Conservation (phyloP, 2,888 invertebrate species). For the Nymphalis polychloros region DNA sequence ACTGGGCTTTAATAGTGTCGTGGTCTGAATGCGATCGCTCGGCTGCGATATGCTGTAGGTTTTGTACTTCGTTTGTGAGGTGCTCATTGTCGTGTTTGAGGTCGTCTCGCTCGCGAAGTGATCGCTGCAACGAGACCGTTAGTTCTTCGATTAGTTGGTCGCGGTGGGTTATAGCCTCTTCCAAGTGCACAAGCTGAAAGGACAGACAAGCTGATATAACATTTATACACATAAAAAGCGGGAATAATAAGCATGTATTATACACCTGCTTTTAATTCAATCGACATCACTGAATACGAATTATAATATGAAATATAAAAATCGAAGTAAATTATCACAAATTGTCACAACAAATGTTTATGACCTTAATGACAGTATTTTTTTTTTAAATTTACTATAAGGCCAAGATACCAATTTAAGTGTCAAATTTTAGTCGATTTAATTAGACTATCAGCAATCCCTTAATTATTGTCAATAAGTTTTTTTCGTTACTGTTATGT, state of each 20-base stretch:
- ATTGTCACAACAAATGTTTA: not conserved
- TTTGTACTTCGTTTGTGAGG: constrained; percentile 82
- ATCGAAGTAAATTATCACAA: not conserved
- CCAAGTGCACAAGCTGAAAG: constrained; percentile 87
- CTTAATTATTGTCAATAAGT: too few relatives aligned
- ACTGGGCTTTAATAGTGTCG: constrained; percentile 68
- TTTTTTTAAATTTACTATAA: not conserved
- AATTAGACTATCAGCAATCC: too few relatives aligned
- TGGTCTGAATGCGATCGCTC: constrained; percentile 63
- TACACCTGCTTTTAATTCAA: constrained; percentile 10
- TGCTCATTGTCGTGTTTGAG: constrained; percentile 83
- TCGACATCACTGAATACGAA: not conserved
- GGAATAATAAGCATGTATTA: constrained; percentile 1
- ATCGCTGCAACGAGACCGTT: constrained; percentile 86
- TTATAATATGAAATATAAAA: not conserved
- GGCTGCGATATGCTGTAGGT: constrained; percentile 66
- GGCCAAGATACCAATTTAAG: too few relatives aligned
- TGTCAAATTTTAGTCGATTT: too few relatives aligned
- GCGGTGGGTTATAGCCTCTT: constrained; percentile 85
- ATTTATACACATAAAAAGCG: constrained; percentile 32
- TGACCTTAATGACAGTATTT: not conserved
- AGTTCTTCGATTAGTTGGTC: constrained; percentile 88
- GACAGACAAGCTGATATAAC: constrained; percentile 61
- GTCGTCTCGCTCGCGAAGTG: constrained; percentile 82
- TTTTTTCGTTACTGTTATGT: too few relatives aligned